A percentile compares a stretch with the other conserved stretches of the same genome.
phyloP scores from a whole-genome alignment of 2,113 vertebrate genomes.

The Callorhinus ursinus region DNA sequence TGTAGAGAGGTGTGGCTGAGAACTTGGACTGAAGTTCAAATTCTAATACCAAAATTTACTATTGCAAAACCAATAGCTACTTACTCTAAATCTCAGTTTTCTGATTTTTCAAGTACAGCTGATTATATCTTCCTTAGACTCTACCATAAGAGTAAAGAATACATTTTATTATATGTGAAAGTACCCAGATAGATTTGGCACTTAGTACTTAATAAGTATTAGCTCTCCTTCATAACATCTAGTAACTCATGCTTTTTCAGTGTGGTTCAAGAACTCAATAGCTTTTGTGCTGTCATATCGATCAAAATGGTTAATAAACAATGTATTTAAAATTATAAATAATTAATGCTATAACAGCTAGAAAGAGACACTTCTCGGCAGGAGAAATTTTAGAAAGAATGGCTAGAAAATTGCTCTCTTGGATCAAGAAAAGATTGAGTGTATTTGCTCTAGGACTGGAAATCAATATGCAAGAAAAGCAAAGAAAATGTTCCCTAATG shows the following conservation, averaged over 20 bases:
- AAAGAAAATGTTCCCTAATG: constrained; percentile 56
- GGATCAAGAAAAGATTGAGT: constrained; percentile 68
- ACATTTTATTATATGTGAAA: not conserved
- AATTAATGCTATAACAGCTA: constrained; percentile 28
- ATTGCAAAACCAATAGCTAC: not conserved
- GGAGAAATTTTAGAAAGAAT: constrained; percentile 58
- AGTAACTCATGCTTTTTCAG: not conserved
- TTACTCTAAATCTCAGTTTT: not conserved
- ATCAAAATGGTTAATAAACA: constrained; percentile 45
- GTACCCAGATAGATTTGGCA: not conserved
- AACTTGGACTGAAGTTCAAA: constrained; percentile 1
- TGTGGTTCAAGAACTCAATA: not conserved
- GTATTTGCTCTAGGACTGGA: constrained; percentile 73
- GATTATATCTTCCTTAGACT: not conserved
- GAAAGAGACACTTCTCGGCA: constrained; percentile 67
- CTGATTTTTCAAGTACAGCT: not conserved
- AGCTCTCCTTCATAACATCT: not conserved
- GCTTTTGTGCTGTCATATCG: not conserved
- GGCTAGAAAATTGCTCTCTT: constrained; percentile 48
- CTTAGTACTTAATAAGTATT: not conserved
- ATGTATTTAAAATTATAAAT: constrained; percentile 20
- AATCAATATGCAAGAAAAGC: constrained; percentile 75
- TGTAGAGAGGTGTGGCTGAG: not conserved
- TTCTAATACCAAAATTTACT: not conserved
- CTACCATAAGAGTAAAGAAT: not conserved